Evolutionary conservation across 2,888 invertebrate species (phyloP).

Genomic region (Leptura quadrifasciata): DNA sequence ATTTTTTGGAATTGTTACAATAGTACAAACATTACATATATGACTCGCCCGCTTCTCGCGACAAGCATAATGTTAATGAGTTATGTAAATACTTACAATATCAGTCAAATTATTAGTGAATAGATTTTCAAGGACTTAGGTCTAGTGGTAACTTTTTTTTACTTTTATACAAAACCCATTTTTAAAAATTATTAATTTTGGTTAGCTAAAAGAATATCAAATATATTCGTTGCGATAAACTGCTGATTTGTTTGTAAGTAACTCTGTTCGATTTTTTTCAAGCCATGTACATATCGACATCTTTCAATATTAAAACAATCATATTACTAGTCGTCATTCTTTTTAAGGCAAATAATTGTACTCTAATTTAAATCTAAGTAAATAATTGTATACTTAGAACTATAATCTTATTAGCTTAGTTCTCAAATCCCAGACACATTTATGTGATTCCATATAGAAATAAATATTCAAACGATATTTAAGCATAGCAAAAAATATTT

Average conservation of each 20-base stretch:
- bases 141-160: too few relatives aligned
- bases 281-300: constrained; percentile 63
- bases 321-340: constrained; percentile 66
- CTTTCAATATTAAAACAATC: constrained; percentile 66
- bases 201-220: too few relatives aligned
- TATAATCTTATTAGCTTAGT: constrained; percentile 35
- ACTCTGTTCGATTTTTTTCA: constrained; percentile 6
- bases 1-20: too few relatives aligned
- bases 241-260: constrained; percentile 2
- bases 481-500: background rate
- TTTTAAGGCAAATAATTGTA: constrained; percentile 50
- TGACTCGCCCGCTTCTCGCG: too few relatives aligned
- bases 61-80: too few relatives aligned
- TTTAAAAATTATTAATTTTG: too few relatives aligned
- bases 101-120: too few relatives aligned
- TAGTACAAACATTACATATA: too few relatives aligned
- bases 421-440: constrained; percentile 7
- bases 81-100: too few relatives aligned
- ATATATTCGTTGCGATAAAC: too few relatives aligned
- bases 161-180: too few relatives aligned
- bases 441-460: background rate
- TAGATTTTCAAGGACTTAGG: too few relatives aligned
- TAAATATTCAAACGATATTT: background rate
- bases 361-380: constrained; percentile 38
- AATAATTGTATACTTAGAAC: constrained; percentile 37